Base-by-base conservation (phyloP, 2,113 vertebrate species). In the Cynopterus brachyotis region DNA sequence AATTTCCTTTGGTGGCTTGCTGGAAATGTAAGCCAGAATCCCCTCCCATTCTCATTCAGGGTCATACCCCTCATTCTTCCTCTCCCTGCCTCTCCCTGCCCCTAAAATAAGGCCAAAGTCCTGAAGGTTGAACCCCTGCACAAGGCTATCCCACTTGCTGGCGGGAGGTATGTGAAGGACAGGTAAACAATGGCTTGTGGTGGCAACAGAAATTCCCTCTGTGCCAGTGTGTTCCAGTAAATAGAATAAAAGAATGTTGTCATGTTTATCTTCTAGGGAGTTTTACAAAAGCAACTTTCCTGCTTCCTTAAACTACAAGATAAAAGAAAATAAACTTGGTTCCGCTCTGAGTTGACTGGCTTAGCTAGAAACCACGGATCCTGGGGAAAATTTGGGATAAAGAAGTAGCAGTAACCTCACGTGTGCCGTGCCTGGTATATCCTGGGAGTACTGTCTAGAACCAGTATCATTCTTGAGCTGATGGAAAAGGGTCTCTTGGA, bases 291-390 rank as follows among this genome's bases (percentile, higher is more conserved):
- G 94, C 45, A 32, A 80, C 82, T 64, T 42, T 94, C 59, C 93
- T 91, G 47, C 86, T 97, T 98, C 96, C 94, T 96, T 55, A 91
- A 96, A 69, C 50, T 78, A 40, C 81, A 22, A 94, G 73, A 94
- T 95, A 73, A 86, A 81, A 94, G 94, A 60, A 75, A 88, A 95
- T 40, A 85, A 93, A 93, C 45, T 59, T 93, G 95, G 45, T 0
- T 0, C 87, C 82, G 91, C 75, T 72, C 72, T 91, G 53, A 94
- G 55, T 2, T 80, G 81, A 47, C 60, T 66, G 26, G 94, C 69
- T 80, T 89, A 95, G 67, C 62, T 95, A 94, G 95, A 97, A 96
- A 89, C 81, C 7, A 40, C 11, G 2, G 30, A 19, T 10, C 26
- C 45, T 35, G 24, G 64, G 35, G 57, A 28, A 59, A 45, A 22